Base-by-base conservation (phyloP, 2,797 vertebrate genomes). In the Anguilla obscura region DNA sequence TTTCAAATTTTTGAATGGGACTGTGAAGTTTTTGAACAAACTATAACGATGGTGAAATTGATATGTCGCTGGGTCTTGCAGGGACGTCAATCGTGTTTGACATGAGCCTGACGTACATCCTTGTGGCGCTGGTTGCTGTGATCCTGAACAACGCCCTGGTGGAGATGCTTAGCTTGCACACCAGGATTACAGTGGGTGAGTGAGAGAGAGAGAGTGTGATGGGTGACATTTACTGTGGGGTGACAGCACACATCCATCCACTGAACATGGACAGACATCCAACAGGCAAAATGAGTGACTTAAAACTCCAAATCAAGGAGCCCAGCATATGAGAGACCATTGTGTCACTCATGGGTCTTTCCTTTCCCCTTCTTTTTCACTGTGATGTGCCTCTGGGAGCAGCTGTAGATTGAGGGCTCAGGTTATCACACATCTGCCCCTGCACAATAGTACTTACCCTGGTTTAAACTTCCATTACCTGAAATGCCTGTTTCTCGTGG, bases 81-180 rank as follows among this genome's bases (percentile, higher is more conserved):
- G 98, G 97, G 80, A 97, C 98, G 1, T 98, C 98, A 36, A 99
- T 99, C 0, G 98, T 99, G 91, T 99, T 99, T 0, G 98, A 99
- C 93, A 98, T 99, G 97, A 99, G 98, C 91, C 96, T 99, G 92
- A 99, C 98, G 0, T 99, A 99, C 91, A 99, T 99, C 93, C 87
- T 99, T 87, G 97, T 99, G 89, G 98, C 98, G 0, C 94, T 99
- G 93, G 93, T 95, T 88, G 98, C 98, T 0, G 98, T 99, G 89
- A 97, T 99, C 86, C 96, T 99, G 88, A 99, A 98, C 96, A 99
- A 99, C 0, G 97, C 95, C 0, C 93, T 99, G 93, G 97, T 99
- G 93, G 98, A 99, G 95, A 94, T 98, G 87, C 95, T 99, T 90
- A 98, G 96, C 89, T 92, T 98, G 92, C 98, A 99, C 94, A 98